Percentiles rank a stretch among this genome's conserved stretches.
Conservation (phyloP, 2,888 invertebrate species). For the Dasypolia templi region DNA sequence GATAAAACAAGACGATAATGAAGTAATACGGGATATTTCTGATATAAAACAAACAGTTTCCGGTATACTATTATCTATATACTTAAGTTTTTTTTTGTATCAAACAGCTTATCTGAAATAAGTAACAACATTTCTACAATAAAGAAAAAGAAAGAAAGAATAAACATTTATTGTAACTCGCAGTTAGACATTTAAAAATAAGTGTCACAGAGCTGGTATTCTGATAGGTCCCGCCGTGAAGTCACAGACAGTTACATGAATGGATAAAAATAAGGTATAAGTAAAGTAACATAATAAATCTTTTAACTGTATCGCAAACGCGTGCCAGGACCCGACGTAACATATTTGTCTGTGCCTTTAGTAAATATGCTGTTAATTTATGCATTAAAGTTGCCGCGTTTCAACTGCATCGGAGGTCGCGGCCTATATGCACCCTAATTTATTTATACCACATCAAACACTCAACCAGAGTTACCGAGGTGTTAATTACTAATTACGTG, state of each 20-base stretch:
- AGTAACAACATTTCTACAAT: neutral
- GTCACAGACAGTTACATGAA: too few species aligned
- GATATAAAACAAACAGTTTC: neutral
- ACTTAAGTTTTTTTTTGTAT: neutral
- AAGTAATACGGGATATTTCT: neutral
- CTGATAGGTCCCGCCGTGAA: too few species aligned
- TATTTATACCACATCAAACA: conserved; percentile 48
- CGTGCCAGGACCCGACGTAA: too few species aligned
- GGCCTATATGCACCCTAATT: conserved; percentile 63
- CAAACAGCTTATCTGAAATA: neutral
- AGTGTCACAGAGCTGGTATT: too few species aligned
- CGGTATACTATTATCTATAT: too few species aligned
- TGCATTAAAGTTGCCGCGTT: conserved; percentile 38
- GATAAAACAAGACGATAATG: conserved; percentile 8
- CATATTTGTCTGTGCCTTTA: too few species aligned
- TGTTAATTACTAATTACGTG: conserved; percentile 25
- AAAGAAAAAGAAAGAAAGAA: too few species aligned
- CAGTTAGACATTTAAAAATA: too few species aligned
- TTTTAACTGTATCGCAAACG: too few species aligned
- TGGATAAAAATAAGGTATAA: too few species aligned
- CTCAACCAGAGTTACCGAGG: conserved; percentile 12
- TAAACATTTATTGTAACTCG: too few species aligned
- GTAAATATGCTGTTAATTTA: conserved; percentile 43
- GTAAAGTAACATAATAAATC: too few species aligned
- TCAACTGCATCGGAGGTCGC: conserved; percentile 52